These are phyloP conservation scores for Nicator chloris DNA, from an alignment of 2,113 vertebrate genomes.

Conservation along the genomic window DNA sequence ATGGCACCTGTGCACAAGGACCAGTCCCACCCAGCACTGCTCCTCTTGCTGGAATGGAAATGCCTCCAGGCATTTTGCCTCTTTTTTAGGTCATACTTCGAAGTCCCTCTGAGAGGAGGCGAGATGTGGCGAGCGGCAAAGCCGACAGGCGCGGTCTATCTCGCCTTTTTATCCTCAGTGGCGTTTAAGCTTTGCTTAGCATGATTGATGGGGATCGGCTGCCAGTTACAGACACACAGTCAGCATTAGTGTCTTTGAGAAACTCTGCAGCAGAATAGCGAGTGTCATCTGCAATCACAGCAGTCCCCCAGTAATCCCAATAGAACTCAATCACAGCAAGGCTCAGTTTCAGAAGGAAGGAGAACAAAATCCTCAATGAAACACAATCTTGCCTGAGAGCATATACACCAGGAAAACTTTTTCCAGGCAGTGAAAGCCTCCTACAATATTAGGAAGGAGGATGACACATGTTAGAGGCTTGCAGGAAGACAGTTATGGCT, in stretches of 20 bases:
- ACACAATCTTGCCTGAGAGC: not conserved
- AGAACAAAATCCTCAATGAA: not conserved
- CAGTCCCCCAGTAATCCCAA: not conserved
- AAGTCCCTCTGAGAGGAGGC: not conserved
- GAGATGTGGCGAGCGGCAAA: not conserved
- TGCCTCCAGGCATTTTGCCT: not conserved
- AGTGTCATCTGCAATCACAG: slow-evolving; percentile 6
- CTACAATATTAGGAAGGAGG: not conserved
- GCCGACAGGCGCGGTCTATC: not conserved
- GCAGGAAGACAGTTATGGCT: not conserved
- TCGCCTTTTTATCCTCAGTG: not conserved
- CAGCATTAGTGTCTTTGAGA: slow-evolving; percentile 16
- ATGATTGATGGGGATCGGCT: not conserved
- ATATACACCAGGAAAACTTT: not conserved
- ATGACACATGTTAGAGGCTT: not conserved
- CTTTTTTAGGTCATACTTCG: slow-evolving; percentile 1
- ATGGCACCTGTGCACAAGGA: not conserved
- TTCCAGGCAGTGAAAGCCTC: not conserved
- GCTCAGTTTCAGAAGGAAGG: not conserved
- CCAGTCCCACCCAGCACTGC: not conserved
- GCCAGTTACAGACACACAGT: not conserved
- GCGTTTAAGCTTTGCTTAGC: slow-evolving; percentile 27
- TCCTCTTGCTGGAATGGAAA: not conserved
- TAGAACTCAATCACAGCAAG: not conserved
- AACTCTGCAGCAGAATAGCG: not conserved